phyloP scores from a whole-genome alignment of 2,113 vertebrate genomes.

The Coracopsis vasa region DNA sequence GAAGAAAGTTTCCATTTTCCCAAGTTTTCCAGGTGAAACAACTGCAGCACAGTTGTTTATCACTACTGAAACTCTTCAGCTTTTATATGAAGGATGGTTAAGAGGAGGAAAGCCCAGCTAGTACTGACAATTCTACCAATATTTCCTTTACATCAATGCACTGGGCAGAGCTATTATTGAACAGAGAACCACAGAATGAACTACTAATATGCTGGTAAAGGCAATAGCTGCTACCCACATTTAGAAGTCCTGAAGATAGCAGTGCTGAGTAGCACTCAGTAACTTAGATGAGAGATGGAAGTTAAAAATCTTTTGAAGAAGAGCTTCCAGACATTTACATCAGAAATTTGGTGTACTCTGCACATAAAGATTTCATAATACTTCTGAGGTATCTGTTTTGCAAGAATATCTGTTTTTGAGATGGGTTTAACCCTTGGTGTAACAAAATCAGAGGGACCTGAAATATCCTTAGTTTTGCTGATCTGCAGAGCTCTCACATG shows the following conservation, averaged over 20 bases:
- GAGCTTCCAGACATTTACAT: constrained; percentile 7
- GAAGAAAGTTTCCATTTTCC: not conserved
- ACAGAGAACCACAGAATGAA: not conserved
- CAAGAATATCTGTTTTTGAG: constrained; percentile 18
- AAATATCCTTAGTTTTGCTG: not conserved
- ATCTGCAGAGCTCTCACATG: not conserved
- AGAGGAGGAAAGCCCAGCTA: not conserved
- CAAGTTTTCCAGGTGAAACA: not conserved
- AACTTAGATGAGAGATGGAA: not conserved
- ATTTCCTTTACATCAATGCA: not conserved
- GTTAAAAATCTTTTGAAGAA: not conserved
- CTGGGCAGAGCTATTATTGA: not conserved
- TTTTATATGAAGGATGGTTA: not conserved
- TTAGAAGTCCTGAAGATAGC: not conserved
- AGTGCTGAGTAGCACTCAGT: not conserved
- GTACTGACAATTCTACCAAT: not conserved
- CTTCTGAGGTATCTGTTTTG: constrained; percentile 20
- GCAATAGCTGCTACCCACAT: not conserved
- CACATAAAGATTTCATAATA: not conserved
- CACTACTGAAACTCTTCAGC: not conserved
- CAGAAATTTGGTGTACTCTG: not conserved
- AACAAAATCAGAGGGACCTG: not conserved
- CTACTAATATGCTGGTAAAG: not conserved
- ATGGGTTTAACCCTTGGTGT: constrained; percentile 6
- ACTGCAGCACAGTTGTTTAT: not conserved